A percentile compares a stretch with the other conserved stretches of the same genome.
phyloP scores from a whole-genome alignment of 2,797 vertebrate genomes.

The Lepidocolaptes lacrymiger region DNA sequence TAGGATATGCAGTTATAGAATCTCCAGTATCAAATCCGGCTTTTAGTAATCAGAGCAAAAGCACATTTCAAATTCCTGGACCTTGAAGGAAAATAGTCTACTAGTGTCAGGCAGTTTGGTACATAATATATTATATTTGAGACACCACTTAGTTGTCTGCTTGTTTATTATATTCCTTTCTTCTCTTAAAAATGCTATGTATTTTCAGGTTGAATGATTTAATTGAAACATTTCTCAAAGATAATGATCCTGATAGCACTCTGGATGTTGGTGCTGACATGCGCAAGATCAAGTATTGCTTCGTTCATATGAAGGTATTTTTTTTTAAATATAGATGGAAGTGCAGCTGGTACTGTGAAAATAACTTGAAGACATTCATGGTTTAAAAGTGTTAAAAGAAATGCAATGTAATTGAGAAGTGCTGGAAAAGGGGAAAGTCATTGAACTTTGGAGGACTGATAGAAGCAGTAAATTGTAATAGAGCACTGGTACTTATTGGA shows the following conservation, averaged over 20 bases:
- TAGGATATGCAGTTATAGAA: background rate
- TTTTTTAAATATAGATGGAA: background rate
- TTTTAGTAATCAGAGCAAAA: background rate
- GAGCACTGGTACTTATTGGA: background rate
- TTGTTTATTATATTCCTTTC: background rate
- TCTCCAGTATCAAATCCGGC: background rate
- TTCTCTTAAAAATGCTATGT: background rate
- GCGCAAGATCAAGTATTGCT: constrained; percentile 90
- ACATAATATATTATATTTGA: background rate
- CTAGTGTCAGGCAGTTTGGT: background rate
- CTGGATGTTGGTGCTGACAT: constrained; percentile 90
- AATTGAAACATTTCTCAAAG: constrained; percentile 83
- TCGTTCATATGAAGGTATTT: constrained; percentile 88
- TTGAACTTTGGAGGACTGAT: background rate
- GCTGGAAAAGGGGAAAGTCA: background rate
- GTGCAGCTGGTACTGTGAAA: background rate
- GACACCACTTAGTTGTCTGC: background rate
- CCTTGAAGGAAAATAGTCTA: background rate
- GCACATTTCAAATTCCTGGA: background rate
- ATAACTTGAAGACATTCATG: background rate
- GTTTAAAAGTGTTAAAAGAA: background rate
- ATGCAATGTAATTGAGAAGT: background rate
- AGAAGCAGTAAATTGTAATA: background rate
- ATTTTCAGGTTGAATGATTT: constrained; percentile 83
- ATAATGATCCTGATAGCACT: constrained; percentile 83